phyloP scores from a whole-genome alignment of 2,797 vertebrate genomes.

The Myotis findleyi region DNA sequence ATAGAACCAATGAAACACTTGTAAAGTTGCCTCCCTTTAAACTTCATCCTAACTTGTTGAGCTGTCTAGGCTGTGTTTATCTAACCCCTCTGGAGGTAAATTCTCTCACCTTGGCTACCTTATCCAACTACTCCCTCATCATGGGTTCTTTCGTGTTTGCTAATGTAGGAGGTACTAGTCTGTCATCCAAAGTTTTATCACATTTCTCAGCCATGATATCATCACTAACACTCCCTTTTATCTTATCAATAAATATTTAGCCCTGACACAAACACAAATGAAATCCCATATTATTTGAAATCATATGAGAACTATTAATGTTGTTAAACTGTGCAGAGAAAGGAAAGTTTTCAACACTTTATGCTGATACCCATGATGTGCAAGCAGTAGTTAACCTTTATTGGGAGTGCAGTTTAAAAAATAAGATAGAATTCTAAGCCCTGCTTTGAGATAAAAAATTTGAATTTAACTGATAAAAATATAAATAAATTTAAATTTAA shows the following conservation, averaged over 20 bases:
- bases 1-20: neutral
- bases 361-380: neutral
- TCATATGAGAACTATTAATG: neutral
- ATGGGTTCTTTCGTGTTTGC: neutral
- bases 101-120: neutral
- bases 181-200: neutral
- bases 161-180: neutral
- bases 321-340: neutral
- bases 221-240: neutral
- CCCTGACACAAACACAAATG: neutral
- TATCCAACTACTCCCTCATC: too few species aligned
- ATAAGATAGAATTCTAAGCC: neutral
- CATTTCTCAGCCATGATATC: neutral
- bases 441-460: neutral
- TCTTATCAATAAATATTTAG: neutral
- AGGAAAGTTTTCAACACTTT: neutral
- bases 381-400: neutral
- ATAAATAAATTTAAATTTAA: neutral
- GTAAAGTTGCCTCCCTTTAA: neutral
- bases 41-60: neutral
- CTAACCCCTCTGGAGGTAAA: neutral
- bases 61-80: neutral
- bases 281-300: neutral
- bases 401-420: neutral
- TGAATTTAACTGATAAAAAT: neutral